Percentiles rank a stretch among this genome's conserved stretches.
Conservation (phyloP, 2,797 vertebrate species). For the Hemitrygon akajei region DNA sequence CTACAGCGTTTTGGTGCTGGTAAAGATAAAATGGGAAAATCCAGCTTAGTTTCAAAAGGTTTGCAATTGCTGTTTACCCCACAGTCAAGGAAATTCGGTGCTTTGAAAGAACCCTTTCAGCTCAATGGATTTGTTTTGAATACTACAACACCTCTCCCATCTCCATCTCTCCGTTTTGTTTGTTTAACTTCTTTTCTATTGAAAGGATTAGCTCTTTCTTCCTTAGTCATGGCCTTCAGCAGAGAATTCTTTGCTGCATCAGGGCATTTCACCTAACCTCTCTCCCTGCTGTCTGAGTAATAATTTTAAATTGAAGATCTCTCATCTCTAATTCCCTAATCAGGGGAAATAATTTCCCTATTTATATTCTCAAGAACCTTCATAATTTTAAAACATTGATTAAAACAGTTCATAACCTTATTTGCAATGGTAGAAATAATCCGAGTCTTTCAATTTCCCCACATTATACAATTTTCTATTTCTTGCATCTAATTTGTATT, state of each 20-base stretch:
- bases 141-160: no score
- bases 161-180: not conserved
- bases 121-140: not conserved
- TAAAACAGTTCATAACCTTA: not conserved
- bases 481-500: not conserved
- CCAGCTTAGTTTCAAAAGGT: not conserved
- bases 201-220: not conserved
- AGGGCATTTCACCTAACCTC: not conserved
- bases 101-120: not conserved
- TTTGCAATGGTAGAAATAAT: not conserved
- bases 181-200: not conserved
- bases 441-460: not conserved
- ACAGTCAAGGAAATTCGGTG: not conserved
- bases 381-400: not conserved
- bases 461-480: not conserved
- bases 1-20: not conserved
- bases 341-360: not conserved
- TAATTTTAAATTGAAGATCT: constrained; percentile 20
- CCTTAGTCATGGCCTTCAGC: not conserved
- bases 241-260: not conserved
- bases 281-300: not conserved
- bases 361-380: constrained; percentile 1
- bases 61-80: not conserved
- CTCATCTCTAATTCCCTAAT: not conserved
- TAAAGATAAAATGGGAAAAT: not conserved